Evolutionary conservation across 2,888 invertebrate genomes (phyloP).

Genomic region (Eristalis arbustorum): DNA sequence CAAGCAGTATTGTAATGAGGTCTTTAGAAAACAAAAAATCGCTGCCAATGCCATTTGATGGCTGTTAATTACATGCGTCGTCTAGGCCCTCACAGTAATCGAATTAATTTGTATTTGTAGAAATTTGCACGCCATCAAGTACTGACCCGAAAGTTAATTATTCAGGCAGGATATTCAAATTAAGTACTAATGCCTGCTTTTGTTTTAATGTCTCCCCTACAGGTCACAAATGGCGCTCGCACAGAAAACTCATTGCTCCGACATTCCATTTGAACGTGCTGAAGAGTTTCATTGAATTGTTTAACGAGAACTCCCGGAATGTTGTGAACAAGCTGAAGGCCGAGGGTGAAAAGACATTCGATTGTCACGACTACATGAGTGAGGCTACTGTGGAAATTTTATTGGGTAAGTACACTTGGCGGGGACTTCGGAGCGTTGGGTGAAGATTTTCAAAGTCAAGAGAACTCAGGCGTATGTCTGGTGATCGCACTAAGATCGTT

Average conservation of each 20-base stretch:
- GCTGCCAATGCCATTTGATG: not conserved
- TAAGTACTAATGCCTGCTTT: slow-evolving; percentile 1
- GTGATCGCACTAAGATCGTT: too few relatives aligned
- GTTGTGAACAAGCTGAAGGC: slow-evolving; percentile 87
- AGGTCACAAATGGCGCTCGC: slow-evolving; percentile 92
- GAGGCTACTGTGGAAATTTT: slow-evolving; percentile 92
- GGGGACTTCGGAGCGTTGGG: not conserved
- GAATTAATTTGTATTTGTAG: slow-evolving; percentile 13
- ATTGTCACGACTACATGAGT: slow-evolving; percentile 92
- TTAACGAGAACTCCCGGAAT: slow-evolving; percentile 89
- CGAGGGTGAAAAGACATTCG: slow-evolving; percentile 85
- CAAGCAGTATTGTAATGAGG: not conserved
- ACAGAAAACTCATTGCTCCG: slow-evolving; percentile 92
- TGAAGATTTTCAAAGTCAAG: too few relatives aligned
- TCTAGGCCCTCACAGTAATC: slow-evolving; percentile 5
- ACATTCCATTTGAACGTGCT: slow-evolving; percentile 93
- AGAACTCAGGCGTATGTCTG: too few relatives aligned
- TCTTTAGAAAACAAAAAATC: not conserved
- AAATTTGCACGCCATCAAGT: slow-evolving; percentile 4
- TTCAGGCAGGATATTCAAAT: slow-evolving; percentile 42
- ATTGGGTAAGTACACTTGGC: slow-evolving; percentile 82
- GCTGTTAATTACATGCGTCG: not conserved
- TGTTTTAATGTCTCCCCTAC: slow-evolving; percentile 38
- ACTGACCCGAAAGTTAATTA: slow-evolving; percentile 7
- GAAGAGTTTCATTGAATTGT: slow-evolving; percentile 92